Percentiles rank a stretch among this genome's conserved stretches.
These are phyloP conservation scores for Tenthredo mesomela DNA, from an alignment of 2,888 invertebrate species.

Conservation along the genomic window DNA sequence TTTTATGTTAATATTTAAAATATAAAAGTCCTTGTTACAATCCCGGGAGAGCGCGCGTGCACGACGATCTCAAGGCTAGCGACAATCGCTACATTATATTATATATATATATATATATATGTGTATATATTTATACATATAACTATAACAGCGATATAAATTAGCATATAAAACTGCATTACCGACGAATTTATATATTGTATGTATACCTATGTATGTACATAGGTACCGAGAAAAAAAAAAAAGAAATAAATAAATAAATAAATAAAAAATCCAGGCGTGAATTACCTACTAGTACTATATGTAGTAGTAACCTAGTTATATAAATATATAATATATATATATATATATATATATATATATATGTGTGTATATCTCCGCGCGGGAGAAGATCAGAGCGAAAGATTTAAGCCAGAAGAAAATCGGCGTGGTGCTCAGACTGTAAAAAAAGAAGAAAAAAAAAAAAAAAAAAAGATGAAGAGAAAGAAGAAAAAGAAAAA, in stretches of 20 bases:
- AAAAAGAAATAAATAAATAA: neutral
- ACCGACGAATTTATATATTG: neutral
- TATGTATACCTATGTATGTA: neutral
- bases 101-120: too few species aligned
- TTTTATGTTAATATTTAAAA: slow-evolving; percentile 9
- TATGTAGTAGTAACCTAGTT: neutral
- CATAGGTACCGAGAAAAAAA: neutral
- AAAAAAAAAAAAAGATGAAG: neutral
- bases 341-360: neutral
- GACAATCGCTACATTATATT: slow-evolving; percentile 20
- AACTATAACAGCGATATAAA: neutral
- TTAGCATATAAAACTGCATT: slow-evolving; percentile 20
- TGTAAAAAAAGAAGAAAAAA: neutral
- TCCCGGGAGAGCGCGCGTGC: neutral
- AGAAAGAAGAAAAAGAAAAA: neutral
- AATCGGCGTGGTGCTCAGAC: neutral
- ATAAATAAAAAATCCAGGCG: neutral
- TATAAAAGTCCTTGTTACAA: slow-evolving; percentile 8
- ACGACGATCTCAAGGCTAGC: slow-evolving; percentile 46
- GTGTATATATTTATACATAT: too few species aligned
- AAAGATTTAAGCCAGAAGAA: neutral
- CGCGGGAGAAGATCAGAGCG: neutral
- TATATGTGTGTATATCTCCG: neutral
- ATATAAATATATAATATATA: neutral
- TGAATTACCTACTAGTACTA: neutral